Base-by-base conservation (phyloP, 1,140 invertebrate species). In the Anastrepha obliqua region DNA sequence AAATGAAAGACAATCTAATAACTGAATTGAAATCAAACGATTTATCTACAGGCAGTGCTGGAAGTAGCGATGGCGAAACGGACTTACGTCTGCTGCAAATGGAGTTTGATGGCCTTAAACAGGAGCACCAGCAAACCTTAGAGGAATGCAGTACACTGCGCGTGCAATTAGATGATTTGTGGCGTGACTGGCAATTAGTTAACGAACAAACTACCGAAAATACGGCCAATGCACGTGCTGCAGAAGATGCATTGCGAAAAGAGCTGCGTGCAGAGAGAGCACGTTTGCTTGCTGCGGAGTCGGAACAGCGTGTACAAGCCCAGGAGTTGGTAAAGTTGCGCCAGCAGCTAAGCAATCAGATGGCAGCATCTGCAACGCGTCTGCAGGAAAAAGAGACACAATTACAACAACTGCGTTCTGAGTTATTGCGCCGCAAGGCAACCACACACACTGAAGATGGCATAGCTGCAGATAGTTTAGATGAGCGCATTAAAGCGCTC, bases 1-100 rank as follows among this genome's bases (percentile, higher is more conserved):
- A 96, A 92, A 96, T 96, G 88, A 97, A 97, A 92, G 97, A 97
- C 89, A 95, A 95, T 89, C 92, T 97, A 17, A 97, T 97, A 88
- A 91, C 94, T 15, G 95, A 95, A 90, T 92, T 97, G 15, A 95
- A 92, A 58, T 70, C 87, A 0, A 94, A 94, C 67, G 89, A 4
- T 11, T 15, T 1, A 55, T 65, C 42, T 85, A 78, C 9, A 4
- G 86, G 65, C 4, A 59, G 20, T 29, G 58, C 0, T 13, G 47
- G 88, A 7, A 85, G 88, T 17, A 89, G 87, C n/a, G 89, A 90
- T 42, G 91, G 89, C 62, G 90, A 92, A 29, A 88, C 88, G 3
- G 90, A 90, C 11, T 44, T 44, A 39, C 55, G 29, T 6, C 89
- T 92, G 11, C 60, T 91, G 6, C 91, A 92, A 89, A 89, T 92